phyloP scores from a whole-genome alignment of 2,888 invertebrate species.

The Phania funesta region DNA sequence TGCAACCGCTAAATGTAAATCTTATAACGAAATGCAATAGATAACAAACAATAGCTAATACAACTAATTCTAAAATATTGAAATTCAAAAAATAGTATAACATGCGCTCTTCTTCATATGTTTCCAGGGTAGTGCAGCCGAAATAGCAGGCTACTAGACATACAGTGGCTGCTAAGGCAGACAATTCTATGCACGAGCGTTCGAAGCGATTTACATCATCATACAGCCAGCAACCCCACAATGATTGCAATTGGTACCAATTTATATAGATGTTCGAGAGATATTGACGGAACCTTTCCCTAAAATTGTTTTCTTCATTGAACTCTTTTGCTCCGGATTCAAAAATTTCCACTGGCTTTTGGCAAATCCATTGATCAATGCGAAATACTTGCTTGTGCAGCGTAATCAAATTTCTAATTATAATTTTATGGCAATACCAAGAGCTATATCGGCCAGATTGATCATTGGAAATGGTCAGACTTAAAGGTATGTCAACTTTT shows the following conservation, averaged over 20 bases:
- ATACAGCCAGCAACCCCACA: constrained; percentile 64
- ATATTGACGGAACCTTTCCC: neutral
- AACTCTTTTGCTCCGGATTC: neutral
- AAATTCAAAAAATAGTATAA: constrained; percentile 60
- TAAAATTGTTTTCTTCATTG: neutral
- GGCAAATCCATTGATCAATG: constrained; percentile 67
- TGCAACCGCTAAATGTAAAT: neutral
- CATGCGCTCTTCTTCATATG: constrained; percentile 70
- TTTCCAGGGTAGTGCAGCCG: constrained; percentile 67
- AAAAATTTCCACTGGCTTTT: constrained; percentile 20
- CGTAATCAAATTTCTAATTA: constrained; percentile 62
- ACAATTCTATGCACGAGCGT: constrained; percentile 63
- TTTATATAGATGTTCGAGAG: constrained; percentile 35
- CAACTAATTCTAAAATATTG: constrained; percentile 42
- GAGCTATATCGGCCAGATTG: constrained; percentile 71
- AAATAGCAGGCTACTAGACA: constrained; percentile 60
- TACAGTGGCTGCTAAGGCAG: constrained; percentile 35
- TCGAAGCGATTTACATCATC: constrained; percentile 62
- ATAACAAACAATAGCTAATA: constrained; percentile 52
- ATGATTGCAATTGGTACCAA: constrained; percentile 66
- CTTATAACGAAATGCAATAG: constrained; percentile 44
- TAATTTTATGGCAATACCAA: constrained; percentile 72
- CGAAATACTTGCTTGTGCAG: constrained; percentile 61
- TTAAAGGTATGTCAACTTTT: constrained; percentile 18
- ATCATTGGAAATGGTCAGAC: constrained; percentile 68